phyloP scores from a whole-genome alignment of 2,113 vertebrate genomes.

The Prionailurus viverrinus region DNA sequence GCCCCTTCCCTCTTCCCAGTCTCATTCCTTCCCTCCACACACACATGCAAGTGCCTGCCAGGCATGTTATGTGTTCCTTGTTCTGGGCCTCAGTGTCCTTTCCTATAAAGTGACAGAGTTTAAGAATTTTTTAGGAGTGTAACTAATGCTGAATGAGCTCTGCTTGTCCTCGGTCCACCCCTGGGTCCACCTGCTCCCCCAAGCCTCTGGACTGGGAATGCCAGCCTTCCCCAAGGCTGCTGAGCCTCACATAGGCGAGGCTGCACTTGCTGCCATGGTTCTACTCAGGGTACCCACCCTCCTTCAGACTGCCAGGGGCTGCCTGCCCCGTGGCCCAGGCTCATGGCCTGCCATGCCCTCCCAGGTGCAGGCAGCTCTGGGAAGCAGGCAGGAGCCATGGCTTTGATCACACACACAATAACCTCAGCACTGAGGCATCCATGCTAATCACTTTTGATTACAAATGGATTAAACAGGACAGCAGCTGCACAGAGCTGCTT shows the following conservation, averaged over 20 bases:
- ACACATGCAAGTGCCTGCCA: background rate
- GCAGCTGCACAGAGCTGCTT: conserved; percentile 85
- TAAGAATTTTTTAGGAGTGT: background rate
- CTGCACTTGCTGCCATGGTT: background rate
- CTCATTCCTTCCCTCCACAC: background rate
- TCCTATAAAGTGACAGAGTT: background rate
- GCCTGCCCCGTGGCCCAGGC: background rate
- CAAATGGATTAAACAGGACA: conserved; percentile 87
- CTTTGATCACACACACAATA: conserved; percentile 84
- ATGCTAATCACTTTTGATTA: conserved; percentile 86
- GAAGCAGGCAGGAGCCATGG: background rate
- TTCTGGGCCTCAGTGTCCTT: background rate
- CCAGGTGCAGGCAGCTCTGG: conserved; percentile 66
- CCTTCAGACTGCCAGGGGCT: background rate
- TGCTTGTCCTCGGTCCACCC: background rate
- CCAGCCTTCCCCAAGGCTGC: background rate
- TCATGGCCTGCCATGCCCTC: background rate
- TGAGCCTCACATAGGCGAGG: background rate
- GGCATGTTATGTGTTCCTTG: background rate
- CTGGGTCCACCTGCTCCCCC: background rate
- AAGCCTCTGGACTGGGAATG: background rate
- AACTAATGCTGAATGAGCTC: background rate
- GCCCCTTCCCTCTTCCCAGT: background rate
- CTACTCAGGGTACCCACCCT: background rate
- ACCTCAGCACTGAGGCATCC: conserved; percentile 82